Conservation (phyloP, 2,888 invertebrate species). For the Drosophila ustulata region DNA sequence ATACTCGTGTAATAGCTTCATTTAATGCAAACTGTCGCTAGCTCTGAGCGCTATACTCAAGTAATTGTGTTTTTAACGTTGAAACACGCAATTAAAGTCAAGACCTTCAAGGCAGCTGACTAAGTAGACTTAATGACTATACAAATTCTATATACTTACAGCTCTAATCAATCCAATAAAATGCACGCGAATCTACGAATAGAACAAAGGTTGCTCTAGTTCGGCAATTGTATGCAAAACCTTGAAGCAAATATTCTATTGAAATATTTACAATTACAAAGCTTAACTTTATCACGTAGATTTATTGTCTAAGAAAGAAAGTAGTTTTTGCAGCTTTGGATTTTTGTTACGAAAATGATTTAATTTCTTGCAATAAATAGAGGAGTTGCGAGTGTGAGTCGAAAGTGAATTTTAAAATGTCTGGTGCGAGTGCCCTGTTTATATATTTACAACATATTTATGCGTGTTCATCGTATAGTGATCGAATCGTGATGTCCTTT, state of each 20-base stretch:
- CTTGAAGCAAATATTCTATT: slow-evolving; percentile 12
- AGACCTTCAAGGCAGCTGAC: slow-evolving; percentile 43
- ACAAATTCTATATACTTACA: slow-evolving; percentile 22
- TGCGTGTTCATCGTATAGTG: slow-evolving; percentile 18
- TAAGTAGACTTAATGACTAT: slow-evolving; percentile 42
- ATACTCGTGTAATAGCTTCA: slow-evolving; percentile 14
- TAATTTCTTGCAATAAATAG: slow-evolving; percentile 54
- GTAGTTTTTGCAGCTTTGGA: slow-evolving; percentile 33
- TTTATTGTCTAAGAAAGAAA: slow-evolving; percentile 61
- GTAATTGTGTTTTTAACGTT: slow-evolving; percentile 30
- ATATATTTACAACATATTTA: slow-evolving; percentile 55
- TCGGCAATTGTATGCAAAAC: background rate
- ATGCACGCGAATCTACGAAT: slow-evolving; percentile 1
- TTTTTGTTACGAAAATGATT: slow-evolving; percentile 47
- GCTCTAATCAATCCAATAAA: slow-evolving; percentile 36
- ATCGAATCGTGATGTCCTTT: slow-evolving; percentile 18
- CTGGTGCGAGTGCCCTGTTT: slow-evolving; percentile 74
- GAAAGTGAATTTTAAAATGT: slow-evolving; percentile 56
- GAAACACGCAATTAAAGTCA: slow-evolving; percentile 28
- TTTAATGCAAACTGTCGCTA: slow-evolving; percentile 10
- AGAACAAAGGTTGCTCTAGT: slow-evolving; percentile 22
- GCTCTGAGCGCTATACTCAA: slow-evolving; percentile 12
- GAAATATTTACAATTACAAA: background rate
- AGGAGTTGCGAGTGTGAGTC: slow-evolving; percentile 26
- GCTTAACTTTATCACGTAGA: slow-evolving; percentile 38